Conservation (phyloP, 2,888 invertebrate species). For the Ophion ellenae region DNA sequence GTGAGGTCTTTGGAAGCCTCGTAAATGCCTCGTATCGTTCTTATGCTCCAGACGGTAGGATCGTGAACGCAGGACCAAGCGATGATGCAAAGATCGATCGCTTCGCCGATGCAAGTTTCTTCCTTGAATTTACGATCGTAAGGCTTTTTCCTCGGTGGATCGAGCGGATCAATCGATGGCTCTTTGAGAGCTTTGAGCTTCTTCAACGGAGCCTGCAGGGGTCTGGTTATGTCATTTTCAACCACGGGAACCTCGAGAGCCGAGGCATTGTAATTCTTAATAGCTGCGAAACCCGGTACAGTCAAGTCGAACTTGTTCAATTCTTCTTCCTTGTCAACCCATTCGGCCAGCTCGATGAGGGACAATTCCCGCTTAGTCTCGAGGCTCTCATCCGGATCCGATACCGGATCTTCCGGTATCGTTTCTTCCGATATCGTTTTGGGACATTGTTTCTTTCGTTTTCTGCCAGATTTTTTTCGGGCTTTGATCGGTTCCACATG, state of each 20-base stretch:
- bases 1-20: constrained; percentile 76
- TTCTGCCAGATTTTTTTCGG: constrained; percentile 50
- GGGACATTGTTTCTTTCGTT: constrained; percentile 35
- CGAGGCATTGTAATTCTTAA: constrained; percentile 76
- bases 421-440: constrained; percentile 46
- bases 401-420: constrained; percentile 22
- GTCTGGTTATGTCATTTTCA: constrained; percentile 77
- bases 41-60: constrained; percentile 77
- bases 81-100: constrained; percentile 80
- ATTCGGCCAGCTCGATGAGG: constrained; percentile 73
- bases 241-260: constrained; percentile 76
- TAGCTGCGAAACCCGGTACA: constrained; percentile 71
- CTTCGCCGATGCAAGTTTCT: constrained; percentile 69
- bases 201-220: constrained; percentile 73
- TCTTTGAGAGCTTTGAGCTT: constrained; percentile 50
- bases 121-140: constrained; percentile 75
- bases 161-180: background rate
- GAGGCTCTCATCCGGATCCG: constrained; percentile 49
- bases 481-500: constrained; percentile 73
- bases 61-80: constrained; percentile 81
- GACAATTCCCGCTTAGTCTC: constrained; percentile 50
- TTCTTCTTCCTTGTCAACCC: constrained; percentile 69
- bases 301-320: constrained; percentile 66
- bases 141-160: constrained; percentile 59
- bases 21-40: constrained; percentile 76